Base-by-base conservation (phyloP, 2,113 vertebrate genomes). In the Mustela nigripes region DNA sequence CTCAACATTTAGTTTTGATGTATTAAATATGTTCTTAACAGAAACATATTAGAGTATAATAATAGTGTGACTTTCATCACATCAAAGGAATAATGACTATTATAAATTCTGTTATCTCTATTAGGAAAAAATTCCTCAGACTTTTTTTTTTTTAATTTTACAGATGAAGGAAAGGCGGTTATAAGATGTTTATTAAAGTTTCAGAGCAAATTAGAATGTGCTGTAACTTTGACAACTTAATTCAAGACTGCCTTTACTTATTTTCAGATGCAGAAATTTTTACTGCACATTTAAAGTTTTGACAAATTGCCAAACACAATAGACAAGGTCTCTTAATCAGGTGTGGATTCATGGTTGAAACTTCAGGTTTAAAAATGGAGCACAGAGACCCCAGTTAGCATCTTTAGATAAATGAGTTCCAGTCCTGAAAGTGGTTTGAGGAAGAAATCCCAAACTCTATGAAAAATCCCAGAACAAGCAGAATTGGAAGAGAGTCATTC, bases 221-320 rank as follows among this genome's bases (percentile, higher is more conserved):
- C 7, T 81, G 69, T 83, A 87, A 28, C 4, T 76, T 36, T 67
- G 67, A 94, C 26, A 96, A 53, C 7, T 95, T 89, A 95, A 89
- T 92, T 93, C 26, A 88, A 67, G 22, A 67, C 5, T n/a, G 8
- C 8, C 33, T 73, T 85, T 56, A 76, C 24, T 91, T 60, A 95
- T 56, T 91, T 92, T 81, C 65, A 65, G 10, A 50, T 74, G 22
- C 6, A 83, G 73, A 90, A 81, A 90, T 48, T 91, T 91, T 87
- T 73, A 63, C 19, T 56, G 8, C 63, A 4, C 5, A 14, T 76
- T 80, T 94, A 48, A 56, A 60, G 56, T 19, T 91, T 56, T 73
- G 45, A 7, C 11, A 71, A 84, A 58, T 63, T 79, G 65, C n/a
- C 69, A 89, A 93, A 62, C 36, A 65, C 8, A 94, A 12, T 36